Percentiles rank a stretch among this genome's conserved stretches.
Conservation (phyloP, 1,140 invertebrate genomes). For the Vanessa tameamea region DNA sequence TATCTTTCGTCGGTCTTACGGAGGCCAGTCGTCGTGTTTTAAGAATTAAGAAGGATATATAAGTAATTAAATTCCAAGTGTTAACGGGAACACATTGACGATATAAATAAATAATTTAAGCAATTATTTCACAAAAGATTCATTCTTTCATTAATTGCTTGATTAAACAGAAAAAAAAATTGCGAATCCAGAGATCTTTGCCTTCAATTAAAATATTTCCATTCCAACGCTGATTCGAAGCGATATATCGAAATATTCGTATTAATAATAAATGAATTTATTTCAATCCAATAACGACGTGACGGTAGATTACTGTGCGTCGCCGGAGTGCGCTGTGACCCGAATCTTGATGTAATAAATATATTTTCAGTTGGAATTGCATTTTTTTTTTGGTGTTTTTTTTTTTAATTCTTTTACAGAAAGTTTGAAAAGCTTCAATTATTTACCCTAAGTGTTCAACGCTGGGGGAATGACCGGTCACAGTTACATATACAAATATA, state of each 20-base stretch:
- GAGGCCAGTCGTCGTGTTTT: too few relatives aligned
- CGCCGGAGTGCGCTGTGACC: conserved; percentile 14
- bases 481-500: too few relatives aligned
- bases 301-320: conserved; percentile 9
- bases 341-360: conserved; percentile 22
- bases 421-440: conserved; percentile 2
- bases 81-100: too few relatives aligned
- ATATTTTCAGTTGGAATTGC: conserved; percentile 12
- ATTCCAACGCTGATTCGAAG: background rate
- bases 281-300: conserved; percentile 21
- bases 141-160: background rate
- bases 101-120: background rate
- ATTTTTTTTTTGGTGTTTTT: background rate
- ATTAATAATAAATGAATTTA: conserved; percentile 20
- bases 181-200: background rate
- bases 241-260: conserved; percentile 2
- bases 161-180: background rate
- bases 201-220: background rate
- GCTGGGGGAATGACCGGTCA: too few relatives aligned
- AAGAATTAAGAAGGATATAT: too few relatives aligned
- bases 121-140: background rate
- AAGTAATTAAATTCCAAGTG: too few relatives aligned
- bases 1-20: too few relatives aligned
- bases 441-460: background rate
- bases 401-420: background rate